phyloP scores from a whole-genome alignment of 2,888 invertebrate genomes.

The Oegoconia quadripuncta region DNA sequence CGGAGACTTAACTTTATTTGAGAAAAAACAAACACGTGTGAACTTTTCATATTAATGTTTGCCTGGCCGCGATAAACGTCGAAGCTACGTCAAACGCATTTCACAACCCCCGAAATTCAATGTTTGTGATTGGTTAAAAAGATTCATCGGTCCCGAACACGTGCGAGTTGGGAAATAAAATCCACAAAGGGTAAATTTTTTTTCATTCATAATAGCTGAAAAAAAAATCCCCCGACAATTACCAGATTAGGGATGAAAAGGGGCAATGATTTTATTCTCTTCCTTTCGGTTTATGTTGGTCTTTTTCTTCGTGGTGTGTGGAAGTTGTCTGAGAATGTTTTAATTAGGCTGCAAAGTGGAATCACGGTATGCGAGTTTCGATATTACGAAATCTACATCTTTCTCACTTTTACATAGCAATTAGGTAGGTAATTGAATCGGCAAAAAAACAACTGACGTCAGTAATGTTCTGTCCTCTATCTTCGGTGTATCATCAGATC shows the following conservation, averaged over 20 bases:
- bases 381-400: too few species aligned
- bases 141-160: conserved; percentile 48
- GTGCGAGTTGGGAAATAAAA: conserved; percentile 68
- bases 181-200: conserved; percentile 63
- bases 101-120: conserved; percentile 36
- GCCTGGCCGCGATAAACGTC: conserved; percentile 41
- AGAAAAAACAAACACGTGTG: neutral
- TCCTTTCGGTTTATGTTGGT: conserved; percentile 42
- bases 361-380: too few species aligned
- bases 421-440: too few species aligned
- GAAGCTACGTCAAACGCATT: conserved; percentile 43
- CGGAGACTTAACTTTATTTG: neutral
- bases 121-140: conserved; percentile 56
- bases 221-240: conserved; percentile 65
- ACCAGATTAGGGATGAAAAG: conserved; percentile 67
- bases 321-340: conserved; percentile 50
- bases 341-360: too few species aligned
- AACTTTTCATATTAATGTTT: neutral
- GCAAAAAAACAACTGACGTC: too few species aligned
- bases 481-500: too few species aligned
- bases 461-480: too few species aligned
- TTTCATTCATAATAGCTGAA: conserved; percentile 52
- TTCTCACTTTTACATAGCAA: too few species aligned
- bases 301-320: conserved; percentile 43
- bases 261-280: conserved; percentile 39